Evolutionary conservation across 37 sponge, comb jelly and placozoan species (phyloP).

Genomic region (Bolinopsis microptera): DNA sequence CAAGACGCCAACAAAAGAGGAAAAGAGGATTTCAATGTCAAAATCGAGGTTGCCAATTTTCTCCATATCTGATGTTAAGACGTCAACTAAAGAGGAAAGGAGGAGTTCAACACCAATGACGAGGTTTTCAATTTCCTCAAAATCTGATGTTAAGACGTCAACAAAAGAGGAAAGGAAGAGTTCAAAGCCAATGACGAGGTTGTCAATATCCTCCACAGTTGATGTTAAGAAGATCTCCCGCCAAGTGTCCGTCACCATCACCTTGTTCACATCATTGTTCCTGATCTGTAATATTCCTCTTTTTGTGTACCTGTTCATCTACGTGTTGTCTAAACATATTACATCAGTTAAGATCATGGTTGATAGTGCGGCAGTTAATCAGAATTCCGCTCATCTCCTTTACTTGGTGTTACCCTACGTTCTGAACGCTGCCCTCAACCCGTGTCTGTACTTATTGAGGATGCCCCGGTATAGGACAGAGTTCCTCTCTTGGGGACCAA

Average conservation of each 20-base stretch:
- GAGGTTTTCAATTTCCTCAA: not conserved
- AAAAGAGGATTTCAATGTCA: not conserved
- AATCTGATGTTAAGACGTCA: too few relatives aligned
- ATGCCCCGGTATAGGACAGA: not conserved
- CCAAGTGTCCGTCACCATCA: not conserved
- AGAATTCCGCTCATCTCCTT: not conserved
- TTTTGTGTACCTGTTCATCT: not conserved
- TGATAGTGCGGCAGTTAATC: not conserved
- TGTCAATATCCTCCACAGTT: not conserved
- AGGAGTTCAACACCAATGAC: too few relatives aligned
- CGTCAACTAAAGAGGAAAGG: not conserved
- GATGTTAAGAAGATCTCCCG: not conserved
- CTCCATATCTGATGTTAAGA: too few relatives aligned
- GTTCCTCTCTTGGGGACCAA: not conserved
- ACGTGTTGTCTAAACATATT: not conserved
- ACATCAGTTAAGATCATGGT: not conserved
- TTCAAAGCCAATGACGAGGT: too few relatives aligned
- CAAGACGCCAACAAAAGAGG: not conserved
- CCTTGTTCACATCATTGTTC: not conserved
- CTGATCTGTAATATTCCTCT: not conserved
- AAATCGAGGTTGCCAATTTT: too few relatives aligned
- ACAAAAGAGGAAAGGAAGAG: not conserved
- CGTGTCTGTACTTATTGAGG: not conserved
- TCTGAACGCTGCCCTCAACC: not conserved
- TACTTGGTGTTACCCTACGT: not conserved